Conservation (phyloP, 2,113 vertebrate species). For the Centropristis striata region DNA sequence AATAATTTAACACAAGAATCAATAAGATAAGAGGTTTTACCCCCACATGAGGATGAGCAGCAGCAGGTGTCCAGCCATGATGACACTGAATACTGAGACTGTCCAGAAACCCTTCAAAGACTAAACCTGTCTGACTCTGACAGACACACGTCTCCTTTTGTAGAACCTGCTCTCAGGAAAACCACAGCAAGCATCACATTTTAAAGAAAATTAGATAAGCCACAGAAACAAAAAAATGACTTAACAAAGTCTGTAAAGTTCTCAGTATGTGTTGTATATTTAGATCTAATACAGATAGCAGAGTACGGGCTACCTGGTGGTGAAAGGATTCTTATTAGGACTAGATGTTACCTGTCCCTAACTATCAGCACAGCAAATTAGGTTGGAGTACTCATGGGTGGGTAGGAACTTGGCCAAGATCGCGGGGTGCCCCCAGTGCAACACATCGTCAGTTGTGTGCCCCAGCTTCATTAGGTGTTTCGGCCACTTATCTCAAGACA, state of each 20-base stretch:
- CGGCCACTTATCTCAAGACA: too few relatives aligned
- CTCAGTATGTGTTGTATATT: neutral
- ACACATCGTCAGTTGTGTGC: too few relatives aligned
- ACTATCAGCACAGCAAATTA: too few relatives aligned
- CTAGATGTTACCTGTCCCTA: too few relatives aligned
- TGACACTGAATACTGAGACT: neutral
- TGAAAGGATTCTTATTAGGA: too few relatives aligned
- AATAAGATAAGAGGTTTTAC: neutral
- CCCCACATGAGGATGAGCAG: constrained; percentile 24
- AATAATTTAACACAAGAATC: neutral
- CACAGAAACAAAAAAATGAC: neutral
- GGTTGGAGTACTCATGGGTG: too few relatives aligned
- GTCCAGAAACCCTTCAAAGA: neutral
- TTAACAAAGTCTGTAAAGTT: neutral
- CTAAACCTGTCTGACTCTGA: neutral
- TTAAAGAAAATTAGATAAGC: neutral
- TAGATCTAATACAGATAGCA: too few relatives aligned
- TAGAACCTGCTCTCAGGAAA: neutral
- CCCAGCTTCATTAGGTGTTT: too few relatives aligned
- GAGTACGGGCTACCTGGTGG: neutral
- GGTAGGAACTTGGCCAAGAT: too few relatives aligned
- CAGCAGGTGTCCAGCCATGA: constrained; percentile 9
- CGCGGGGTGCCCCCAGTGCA: too few relatives aligned
- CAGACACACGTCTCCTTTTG: neutral
- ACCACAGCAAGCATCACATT: neutral